These are phyloP conservation scores for Odontocolon sp. DNA, from an alignment of 2,888 invertebrate genomes.

Conservation along the genomic window DNA sequence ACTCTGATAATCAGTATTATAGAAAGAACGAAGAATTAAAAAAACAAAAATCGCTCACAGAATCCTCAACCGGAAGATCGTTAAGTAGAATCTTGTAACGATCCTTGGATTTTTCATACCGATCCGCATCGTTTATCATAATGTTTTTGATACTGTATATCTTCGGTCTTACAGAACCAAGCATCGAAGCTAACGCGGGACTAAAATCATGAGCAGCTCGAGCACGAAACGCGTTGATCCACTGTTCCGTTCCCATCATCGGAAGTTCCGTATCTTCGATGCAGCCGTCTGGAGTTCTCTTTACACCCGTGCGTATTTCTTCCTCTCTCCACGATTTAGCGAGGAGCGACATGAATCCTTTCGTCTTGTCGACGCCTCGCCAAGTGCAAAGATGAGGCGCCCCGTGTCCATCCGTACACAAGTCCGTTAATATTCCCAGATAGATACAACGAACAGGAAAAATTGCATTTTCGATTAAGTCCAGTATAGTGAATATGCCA, in stretches of 20 bases:
- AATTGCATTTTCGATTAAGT: conserved; percentile 76
- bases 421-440: conserved; percentile 79
- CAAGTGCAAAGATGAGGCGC: conserved; percentile 81
- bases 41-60: conserved; percentile 68
- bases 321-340: conserved; percentile 80
- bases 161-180: conserved; percentile 81
- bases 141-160: conserved; percentile 80
- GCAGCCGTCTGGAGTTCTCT: conserved; percentile 73
- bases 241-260: conserved; percentile 80
- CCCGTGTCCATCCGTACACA: conserved; percentile 76
- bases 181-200: conserved; percentile 78
- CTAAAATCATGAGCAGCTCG: conserved; percentile 70
- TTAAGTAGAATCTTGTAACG: conserved; percentile 78
- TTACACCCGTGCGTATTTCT: conserved; percentile 75
- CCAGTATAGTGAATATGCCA: conserved; percentile 78
- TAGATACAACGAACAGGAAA: conserved; percentile 78
- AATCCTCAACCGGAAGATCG: conserved; percentile 74
- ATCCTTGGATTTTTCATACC: conserved; percentile 75
- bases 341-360: conserved; percentile 77
- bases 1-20: neutral
- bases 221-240: conserved; percentile 70
- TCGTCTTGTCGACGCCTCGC: conserved; percentile 75
- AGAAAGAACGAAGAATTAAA: neutral
- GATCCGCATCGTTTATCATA: conserved; percentile 74
- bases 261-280: conserved; percentile 78